These are phyloP conservation scores for Carduelis carduelis DNA, from an alignment of 2,797 vertebrate genomes.

Conservation along the genomic window DNA sequence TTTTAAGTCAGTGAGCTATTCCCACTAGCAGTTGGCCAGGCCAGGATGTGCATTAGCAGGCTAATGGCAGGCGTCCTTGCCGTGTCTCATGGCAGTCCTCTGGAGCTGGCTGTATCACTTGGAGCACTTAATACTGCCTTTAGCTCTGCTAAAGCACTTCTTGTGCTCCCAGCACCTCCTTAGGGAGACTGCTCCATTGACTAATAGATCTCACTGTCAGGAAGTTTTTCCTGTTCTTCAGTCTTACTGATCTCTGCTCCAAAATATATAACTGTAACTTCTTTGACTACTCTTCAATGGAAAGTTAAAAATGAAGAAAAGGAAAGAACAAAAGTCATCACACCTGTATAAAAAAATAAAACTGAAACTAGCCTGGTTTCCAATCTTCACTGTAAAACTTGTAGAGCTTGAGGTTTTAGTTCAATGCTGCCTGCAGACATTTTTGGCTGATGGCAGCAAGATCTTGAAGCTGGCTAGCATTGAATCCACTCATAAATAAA, in stretches of 20 bases:
- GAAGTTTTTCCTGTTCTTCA: background rate
- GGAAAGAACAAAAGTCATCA: background rate
- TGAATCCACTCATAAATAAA: background rate
- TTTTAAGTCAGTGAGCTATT: slow-evolving; percentile 26
- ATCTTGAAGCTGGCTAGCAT: background rate
- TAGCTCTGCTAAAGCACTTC: slow-evolving; percentile 12
- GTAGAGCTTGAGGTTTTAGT: background rate
- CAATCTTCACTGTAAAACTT: background rate
- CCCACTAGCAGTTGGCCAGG: background rate
- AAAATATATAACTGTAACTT: background rate
- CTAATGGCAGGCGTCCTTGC: slow-evolving; percentile 16
- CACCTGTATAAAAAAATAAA: background rate
- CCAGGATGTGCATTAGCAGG: slow-evolving; percentile 53
- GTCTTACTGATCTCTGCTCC: background rate
- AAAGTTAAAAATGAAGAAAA: background rate
- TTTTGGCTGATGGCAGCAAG: background rate
- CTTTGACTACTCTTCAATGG: background rate
- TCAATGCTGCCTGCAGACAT: background rate
- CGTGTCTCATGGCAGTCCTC: background rate
- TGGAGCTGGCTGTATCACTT: background rate
- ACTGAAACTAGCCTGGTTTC: background rate
- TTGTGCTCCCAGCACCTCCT: background rate
- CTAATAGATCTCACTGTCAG: background rate
- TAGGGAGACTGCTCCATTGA: background rate
- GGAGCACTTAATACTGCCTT: slow-evolving; percentile 7